These are phyloP conservation scores for Oeneis ivallda DNA, from an alignment of 2,888 invertebrate genomes.

Conservation along the genomic window DNA sequence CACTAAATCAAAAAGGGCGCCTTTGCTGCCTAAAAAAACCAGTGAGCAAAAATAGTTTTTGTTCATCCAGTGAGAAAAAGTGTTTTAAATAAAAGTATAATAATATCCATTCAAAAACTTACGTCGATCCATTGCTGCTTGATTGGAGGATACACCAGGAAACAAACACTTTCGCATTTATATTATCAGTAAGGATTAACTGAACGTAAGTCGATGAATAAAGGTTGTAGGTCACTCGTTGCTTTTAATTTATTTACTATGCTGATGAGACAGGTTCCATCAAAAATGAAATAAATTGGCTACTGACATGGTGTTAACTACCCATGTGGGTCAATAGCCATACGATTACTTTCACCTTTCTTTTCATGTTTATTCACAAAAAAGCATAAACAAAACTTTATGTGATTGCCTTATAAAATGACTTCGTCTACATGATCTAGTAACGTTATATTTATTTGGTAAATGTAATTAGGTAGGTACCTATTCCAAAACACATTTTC, in stretches of 20 bases:
- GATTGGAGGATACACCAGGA: too few relatives aligned
- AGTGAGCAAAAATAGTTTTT: too few relatives aligned
- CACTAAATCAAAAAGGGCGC: too few relatives aligned
- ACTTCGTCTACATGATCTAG: neutral
- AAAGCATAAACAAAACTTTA: slow-evolving; percentile 24
- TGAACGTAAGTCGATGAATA: too few relatives aligned
- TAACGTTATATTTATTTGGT: neutral
- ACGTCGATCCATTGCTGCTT: too few relatives aligned
- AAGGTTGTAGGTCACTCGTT: too few relatives aligned
- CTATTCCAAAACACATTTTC: neutral
- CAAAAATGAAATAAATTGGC: slow-evolving; percentile 29
- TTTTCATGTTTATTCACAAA: slow-evolving; percentile 33
- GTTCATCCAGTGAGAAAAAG: too few relatives aligned
- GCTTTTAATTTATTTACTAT: neutral
- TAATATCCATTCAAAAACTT: too few relatives aligned
- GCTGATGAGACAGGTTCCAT: slow-evolving; percentile 7
- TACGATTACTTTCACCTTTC: slow-evolving; percentile 44
- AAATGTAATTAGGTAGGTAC: neutral
- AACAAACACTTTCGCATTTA: too few relatives aligned
- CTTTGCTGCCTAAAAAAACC: too few relatives aligned
- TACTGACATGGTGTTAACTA: slow-evolving; percentile 17
- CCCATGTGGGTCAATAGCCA: slow-evolving; percentile 35
- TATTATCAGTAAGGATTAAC: too few relatives aligned
- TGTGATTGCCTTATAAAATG: neutral
- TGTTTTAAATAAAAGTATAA: too few relatives aligned